A percentile compares a stretch with the other conserved stretches of the same genome.
Evolutionary conservation across 2,888 invertebrate species (phyloP).

Genomic region (Scotopteryx bipunctaria): DNA sequence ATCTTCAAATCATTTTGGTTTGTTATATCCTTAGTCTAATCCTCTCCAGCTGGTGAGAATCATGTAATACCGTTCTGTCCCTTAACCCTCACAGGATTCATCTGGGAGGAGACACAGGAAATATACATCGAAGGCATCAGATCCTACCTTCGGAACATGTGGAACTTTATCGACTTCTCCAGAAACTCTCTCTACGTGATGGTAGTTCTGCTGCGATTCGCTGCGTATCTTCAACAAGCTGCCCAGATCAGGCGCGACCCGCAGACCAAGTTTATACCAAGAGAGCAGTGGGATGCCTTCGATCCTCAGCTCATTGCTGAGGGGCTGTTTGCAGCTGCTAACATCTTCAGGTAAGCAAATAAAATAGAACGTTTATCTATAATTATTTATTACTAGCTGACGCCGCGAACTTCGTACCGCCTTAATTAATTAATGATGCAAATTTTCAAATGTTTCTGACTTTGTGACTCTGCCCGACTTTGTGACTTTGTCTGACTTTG

Average conservation of each 20-base stretch:
- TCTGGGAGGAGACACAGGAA: conserved; percentile 96
- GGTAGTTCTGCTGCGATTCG: conserved; percentile 86
- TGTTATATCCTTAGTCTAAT: too few species aligned
- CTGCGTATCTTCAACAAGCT: conserved; percentile 90
- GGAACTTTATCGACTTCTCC: conserved; percentile 98
- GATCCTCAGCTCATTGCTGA: conserved; percentile 97
- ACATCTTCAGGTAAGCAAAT: conserved; percentile 89
- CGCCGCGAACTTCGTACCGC: background rate
- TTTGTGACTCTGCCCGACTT: too few species aligned
- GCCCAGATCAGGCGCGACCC: conserved; percentile 87
- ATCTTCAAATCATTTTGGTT: too few species aligned
- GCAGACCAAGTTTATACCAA: conserved; percentile 87
- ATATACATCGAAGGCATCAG: conserved; percentile 94
- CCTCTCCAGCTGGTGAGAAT: too few species aligned
- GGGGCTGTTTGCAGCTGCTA: conserved; percentile 96
- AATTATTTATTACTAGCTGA: background rate
- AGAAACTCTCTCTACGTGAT: conserved; percentile 93
- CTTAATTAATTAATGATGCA: too few species aligned
- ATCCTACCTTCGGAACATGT: conserved; percentile 94
- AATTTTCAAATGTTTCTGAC: too few species aligned
- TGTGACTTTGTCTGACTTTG: too few species aligned
- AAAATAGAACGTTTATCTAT: background rate
- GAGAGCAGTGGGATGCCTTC: conserved; percentile 95
- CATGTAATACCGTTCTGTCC: too few species aligned
- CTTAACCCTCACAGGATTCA: too few species aligned